Evolutionary conservation across 2,888 invertebrate genomes (phyloP).

Genomic region (Abrostola triplasia): DNA sequence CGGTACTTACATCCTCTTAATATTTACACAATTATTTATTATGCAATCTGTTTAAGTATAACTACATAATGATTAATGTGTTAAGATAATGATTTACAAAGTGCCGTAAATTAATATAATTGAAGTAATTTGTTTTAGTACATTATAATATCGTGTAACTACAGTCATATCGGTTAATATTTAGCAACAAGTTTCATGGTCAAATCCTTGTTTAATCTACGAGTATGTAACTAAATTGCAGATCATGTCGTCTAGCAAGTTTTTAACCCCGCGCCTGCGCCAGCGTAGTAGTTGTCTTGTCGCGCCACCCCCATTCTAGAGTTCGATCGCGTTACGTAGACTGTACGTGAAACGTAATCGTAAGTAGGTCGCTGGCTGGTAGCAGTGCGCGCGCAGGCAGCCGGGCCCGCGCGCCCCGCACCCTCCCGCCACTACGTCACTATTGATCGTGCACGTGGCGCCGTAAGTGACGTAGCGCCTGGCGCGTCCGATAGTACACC

Average conservation of each 20-base stretch:
- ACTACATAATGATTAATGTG: no score
- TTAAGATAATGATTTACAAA: no score
- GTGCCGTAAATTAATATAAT: no score
- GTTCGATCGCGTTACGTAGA: conserved; percentile 85
- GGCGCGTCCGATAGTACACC: conserved; percentile 78
- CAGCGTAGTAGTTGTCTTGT: conserved; percentile 42
- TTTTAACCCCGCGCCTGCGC: conserved; percentile 63
- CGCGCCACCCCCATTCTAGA: conserved; percentile 63
- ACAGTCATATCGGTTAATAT: neutral
- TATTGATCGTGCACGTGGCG: conserved; percentile 88
- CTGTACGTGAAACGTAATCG: conserved; percentile 85
- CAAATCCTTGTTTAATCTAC: conserved; percentile 34
- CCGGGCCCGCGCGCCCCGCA: conserved; percentile 26
- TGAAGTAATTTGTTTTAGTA: conserved; percentile 15
- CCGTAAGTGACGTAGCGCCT: conserved; percentile 85
- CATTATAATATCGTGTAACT: conserved; percentile 1
- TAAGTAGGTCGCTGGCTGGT: conserved; percentile 82
- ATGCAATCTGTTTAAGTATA: no score
- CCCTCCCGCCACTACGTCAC: conserved; percentile 75
- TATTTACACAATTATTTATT: neutral
- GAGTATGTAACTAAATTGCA: conserved; percentile 32
- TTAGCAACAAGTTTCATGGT: conserved; percentile 31
- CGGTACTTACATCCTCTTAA: neutral
- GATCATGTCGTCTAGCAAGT: conserved; percentile 52
- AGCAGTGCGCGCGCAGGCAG: conserved; percentile 78